Evolutionary conservation across 2,888 invertebrate species (phyloP).

Genomic region (Baccha elongata): DNA sequence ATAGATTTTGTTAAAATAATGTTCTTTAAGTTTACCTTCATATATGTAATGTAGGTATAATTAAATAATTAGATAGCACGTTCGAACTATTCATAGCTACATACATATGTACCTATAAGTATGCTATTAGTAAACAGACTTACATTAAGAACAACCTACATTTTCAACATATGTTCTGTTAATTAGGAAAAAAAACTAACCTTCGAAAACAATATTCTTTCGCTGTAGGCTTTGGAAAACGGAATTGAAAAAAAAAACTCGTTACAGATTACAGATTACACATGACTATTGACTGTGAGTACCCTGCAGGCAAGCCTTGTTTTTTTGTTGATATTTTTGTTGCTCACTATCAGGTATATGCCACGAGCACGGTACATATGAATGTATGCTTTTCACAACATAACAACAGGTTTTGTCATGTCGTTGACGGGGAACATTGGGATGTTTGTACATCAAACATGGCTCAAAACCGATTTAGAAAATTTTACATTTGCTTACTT

Average conservation of each 20-base stretch:
- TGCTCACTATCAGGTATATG: neutral
- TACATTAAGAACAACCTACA: too few relatives aligned
- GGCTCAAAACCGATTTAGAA: too few relatives aligned
- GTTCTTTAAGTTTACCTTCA: too few relatives aligned
- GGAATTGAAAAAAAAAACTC: neutral
- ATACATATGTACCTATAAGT: too few relatives aligned
- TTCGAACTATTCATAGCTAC: too few relatives aligned
- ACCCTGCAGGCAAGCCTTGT: neutral
- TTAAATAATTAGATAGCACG: too few relatives aligned
- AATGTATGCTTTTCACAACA: slow-evolving; percentile 7
- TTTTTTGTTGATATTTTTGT: slow-evolving; percentile 9
- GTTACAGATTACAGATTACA: neutral
- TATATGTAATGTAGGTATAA: too few relatives aligned
- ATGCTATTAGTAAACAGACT: too few relatives aligned
- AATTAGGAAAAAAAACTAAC: slow-evolving; percentile 19
- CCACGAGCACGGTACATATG: neutral
- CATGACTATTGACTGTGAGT: slow-evolving; percentile 2
- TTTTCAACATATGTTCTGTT: slow-evolving; percentile 17
- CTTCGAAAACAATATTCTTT: slow-evolving; percentile 36
- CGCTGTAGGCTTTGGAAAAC: neutral
- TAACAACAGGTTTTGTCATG: slow-evolving; percentile 25
- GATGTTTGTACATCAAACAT: too few relatives aligned
- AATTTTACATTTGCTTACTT: too few relatives aligned
- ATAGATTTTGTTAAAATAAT: too few relatives aligned
- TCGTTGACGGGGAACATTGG: too few relatives aligned